Base-by-base conservation (phyloP, 2,113 vertebrate genomes). In the Pterocles orientalis region DNA sequence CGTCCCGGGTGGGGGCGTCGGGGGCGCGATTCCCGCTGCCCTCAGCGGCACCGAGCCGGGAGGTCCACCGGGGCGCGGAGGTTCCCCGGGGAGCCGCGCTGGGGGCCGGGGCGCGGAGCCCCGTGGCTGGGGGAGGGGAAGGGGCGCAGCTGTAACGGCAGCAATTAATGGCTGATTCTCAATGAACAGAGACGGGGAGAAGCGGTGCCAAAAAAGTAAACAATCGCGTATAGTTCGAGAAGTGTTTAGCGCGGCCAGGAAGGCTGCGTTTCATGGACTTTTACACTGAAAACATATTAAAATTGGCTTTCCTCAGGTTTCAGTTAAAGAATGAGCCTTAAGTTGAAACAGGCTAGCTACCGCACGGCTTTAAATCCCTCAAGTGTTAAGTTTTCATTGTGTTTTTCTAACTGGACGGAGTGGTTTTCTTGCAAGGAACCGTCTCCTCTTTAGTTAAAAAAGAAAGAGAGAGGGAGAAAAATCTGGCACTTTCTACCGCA, bases 401-500 rank as follows among this genome's bases (percentile, higher is more conserved):
- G 96, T 97, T 97, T 98, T 97, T 97, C 96, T 97, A 97, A 97
- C 86, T 92, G 86, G 68, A 95, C 68, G 56, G 92, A 90, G 95
- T 58, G 95, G 70, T 96, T 98, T 98, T 97, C 83, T 96, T 92
- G 95, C 91, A 91, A 95, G 88, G 95, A 97, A 86, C 89, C 76
- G 96, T 96, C 97, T 96, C 92, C 89, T 95, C 94, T 97, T 97
- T 82, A 97, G 95, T 94, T 97, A 93, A 70, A 96, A 96, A 82
- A 78, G 48, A 57, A 81, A 87, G 71, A 57, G 48, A 82, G 34
- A 24, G 41, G 47, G 78, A 91, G 92, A 96, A 97, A 97, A 97
- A 95, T 93, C 97, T 98, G 98, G 97, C 97, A 98, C 97, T 96
- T 96, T 95, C 96, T 89, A 96, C 95, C 87, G 90, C 97, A 94